Conservation (phyloP, 37 sponge, comb jelly and placozoan species). For the Oopsacas minuta region DNA sequence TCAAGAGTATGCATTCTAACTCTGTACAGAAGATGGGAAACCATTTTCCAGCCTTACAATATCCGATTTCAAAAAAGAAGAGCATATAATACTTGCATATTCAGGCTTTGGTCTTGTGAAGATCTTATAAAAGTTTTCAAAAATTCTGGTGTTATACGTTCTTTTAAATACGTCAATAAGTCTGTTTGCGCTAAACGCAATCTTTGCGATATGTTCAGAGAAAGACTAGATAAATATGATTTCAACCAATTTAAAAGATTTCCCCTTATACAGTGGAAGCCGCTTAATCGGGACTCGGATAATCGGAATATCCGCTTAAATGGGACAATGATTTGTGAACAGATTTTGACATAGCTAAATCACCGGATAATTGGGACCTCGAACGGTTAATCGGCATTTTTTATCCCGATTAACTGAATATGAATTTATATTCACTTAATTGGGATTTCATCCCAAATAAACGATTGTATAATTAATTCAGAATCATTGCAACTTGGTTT, state of each 20-base stretch:
- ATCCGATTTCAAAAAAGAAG: not conserved
- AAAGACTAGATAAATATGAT: not conserved
- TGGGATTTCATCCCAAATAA: too few relatives aligned
- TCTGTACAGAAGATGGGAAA: not conserved
- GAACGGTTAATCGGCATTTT: too few relatives aligned
- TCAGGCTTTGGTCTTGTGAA: not conserved
- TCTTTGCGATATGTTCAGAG: not conserved
- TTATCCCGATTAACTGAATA: too few relatives aligned
- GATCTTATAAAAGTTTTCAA: not conserved
- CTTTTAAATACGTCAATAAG: not conserved
- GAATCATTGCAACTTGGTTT: too few relatives aligned
- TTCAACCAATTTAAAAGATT: constrained; percentile 19
- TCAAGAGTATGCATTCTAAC: not conserved
- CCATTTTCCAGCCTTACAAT: not conserved
- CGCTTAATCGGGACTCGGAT: too few relatives aligned
- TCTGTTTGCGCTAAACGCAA: not conserved
- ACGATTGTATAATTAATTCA: too few relatives aligned
- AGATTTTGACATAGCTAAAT: too few relatives aligned
- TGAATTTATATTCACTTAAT: too few relatives aligned
- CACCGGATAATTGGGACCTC: too few relatives aligned
- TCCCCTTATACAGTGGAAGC: constrained; percentile 22
- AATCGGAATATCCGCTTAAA: too few relatives aligned
- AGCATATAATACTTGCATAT: not conserved
- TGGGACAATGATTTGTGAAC: too few relatives aligned
- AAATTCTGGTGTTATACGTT: too few relatives aligned